Evolutionary conservation across 2,797 vertebrate genomes (phyloP), one percentile per base, ranked within the genome.

Genomic region (Hafferia zeledoni): DNA sequence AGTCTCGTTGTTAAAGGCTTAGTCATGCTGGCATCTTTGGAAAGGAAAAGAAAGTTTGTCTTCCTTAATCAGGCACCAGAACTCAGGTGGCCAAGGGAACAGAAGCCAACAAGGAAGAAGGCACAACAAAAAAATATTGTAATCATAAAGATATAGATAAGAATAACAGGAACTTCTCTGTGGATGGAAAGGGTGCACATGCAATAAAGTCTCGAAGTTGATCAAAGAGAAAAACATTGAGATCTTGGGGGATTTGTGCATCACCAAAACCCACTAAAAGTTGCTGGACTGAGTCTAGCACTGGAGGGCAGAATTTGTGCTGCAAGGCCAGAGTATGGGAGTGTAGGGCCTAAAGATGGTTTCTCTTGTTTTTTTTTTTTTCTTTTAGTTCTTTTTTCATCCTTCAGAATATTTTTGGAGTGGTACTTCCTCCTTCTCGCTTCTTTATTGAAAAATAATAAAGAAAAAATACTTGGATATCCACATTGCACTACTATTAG

Each of bases 261-360:
- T 47, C 44, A 6, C 13, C 17, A 1, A 28, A 76, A 68, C 35
- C 2, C 1, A 1, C 11, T 65, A 61, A 47, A 52, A 61, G 12
- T 17, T 65, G 2, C 15, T 49, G 61, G 15, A 14, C 23, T 28
- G 31, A 49, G 4, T 53, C 25, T 15, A 53, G 3, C 3, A 6
- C 15, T 25, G 8, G 9, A 46, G 22, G 8, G n/a, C 7, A 50
- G 44, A n/a, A 56, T 64, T 87, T 89, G 8, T 60, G 30, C 28
- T 2, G 0, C 30, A 60, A 68, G 17, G 10, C 12, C 4, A n/a
- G 41, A 56, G 37, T 64, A 37, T 17, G 43, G 30, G 4, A 60
- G 2, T 0, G 0, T 20, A 50, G 12, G 2, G 7, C 28, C 16
- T 49, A n/a, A 65, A 65, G 14, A 49, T 13, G 2, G 17, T 70